phyloP scores from a whole-genome alignment of 2,888 invertebrate genomes.

The Sphecodes monilicornis region DNA sequence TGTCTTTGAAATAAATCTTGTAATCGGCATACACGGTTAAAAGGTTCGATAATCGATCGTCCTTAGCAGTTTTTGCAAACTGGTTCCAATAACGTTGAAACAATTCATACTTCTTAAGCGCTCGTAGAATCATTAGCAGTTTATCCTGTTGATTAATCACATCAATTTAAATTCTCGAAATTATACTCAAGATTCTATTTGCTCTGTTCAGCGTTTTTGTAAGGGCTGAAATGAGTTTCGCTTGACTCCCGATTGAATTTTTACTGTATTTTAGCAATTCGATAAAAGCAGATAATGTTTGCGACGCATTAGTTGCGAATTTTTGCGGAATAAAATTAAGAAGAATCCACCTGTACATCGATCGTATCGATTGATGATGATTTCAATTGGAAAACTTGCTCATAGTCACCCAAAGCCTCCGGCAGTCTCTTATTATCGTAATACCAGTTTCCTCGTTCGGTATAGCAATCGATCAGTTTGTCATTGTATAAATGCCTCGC shows the following conservation, averaged over 20 bases:
- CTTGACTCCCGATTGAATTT: too few species aligned
- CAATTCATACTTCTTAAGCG: conserved; percentile 65
- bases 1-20: conserved; percentile 67
- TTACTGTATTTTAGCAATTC: too few species aligned
- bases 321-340: not conserved
- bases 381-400: conserved; percentile 61
- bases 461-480: conserved; percentile 55
- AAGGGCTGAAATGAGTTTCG: not conserved
- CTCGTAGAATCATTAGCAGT: conserved; percentile 60
- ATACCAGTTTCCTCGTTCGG: conserved; percentile 56
- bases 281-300: not conserved
- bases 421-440: conserved; percentile 37
- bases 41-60: conserved; percentile 56
- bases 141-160: conserved; percentile 55
- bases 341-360: conserved; percentile 58
- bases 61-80: conserved; percentile 54
- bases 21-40: conserved; percentile 67
- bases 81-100: conserved; percentile 63
- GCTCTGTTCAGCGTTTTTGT: not conserved
- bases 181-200: not conserved
- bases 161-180: not conserved
- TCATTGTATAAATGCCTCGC: conserved; percentile 42
- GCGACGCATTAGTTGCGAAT: not conserved
- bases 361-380: not conserved
- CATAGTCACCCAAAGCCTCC: conserved; percentile 68